Evolutionary conservation across 2,888 invertebrate species (phyloP).

Genomic region (Coleophora deauratella): DNA sequence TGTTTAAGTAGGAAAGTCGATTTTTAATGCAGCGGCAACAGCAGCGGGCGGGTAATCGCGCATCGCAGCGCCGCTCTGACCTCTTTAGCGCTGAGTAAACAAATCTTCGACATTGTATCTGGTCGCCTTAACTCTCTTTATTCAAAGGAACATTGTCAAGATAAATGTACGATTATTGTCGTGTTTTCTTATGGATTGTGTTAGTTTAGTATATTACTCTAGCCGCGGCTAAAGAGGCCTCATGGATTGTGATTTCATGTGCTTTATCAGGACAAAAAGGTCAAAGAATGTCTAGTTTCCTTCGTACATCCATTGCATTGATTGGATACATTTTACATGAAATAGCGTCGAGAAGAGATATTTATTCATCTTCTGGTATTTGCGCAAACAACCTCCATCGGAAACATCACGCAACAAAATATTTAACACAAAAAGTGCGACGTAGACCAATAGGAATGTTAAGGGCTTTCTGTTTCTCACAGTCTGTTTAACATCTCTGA

Average conservation of each 20-base stretch:
- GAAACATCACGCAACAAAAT: no score
- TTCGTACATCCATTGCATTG: constrained; percentile 44
- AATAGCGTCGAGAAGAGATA: no score
- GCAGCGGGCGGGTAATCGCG: constrained; percentile 51
- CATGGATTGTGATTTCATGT: constrained; percentile 59
- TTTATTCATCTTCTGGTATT: background rate
- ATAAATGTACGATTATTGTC: constrained; percentile 70
- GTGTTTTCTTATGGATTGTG: constrained; percentile 66
- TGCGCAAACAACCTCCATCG: no score
- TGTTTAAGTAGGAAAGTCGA: constrained; percentile 33
- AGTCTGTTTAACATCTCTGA: constrained; percentile 28
- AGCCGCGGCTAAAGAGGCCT: constrained; percentile 50
- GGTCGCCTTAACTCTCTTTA: constrained; percentile 66
- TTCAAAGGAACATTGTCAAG: constrained; percentile 71
- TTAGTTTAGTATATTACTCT: constrained; percentile 66
- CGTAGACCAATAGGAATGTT: no score
- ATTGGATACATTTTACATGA: constrained; percentile 26
- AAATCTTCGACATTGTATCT: constrained; percentile 71
- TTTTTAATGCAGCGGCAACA: constrained; percentile 36
- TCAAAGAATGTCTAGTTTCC: constrained; percentile 56
- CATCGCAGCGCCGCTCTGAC: constrained; percentile 33
- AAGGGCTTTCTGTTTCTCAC: constrained; percentile 41
- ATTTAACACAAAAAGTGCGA: no score
- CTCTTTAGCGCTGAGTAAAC: constrained; percentile 58
- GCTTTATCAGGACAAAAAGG: constrained; percentile 61